phyloP scores from a whole-genome alignment of 2,113 vertebrate genomes.

The Dromas ardeola region DNA sequence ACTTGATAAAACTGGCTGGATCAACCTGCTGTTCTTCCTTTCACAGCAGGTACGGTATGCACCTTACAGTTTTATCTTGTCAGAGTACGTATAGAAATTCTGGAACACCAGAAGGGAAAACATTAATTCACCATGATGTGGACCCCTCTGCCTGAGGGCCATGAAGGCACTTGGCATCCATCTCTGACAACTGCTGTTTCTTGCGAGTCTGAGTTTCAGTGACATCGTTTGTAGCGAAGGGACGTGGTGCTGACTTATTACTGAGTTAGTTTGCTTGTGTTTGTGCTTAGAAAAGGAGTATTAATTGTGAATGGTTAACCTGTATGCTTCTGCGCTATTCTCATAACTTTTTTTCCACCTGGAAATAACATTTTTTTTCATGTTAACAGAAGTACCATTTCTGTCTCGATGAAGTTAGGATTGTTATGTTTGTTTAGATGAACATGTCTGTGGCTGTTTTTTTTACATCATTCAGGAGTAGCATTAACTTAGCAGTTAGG shows the following conservation, averaged over 20 bases:
- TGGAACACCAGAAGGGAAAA: neutral
- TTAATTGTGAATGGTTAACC: neutral
- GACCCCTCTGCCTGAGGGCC: rapidly evolving
- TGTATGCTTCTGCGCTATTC: neutral
- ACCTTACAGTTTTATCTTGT: neutral
- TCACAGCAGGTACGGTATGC: neutral
- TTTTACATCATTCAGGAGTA: neutral
- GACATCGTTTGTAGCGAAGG: neutral
- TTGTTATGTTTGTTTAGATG: neutral
- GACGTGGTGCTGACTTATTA: neutral
- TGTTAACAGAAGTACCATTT: neutral
- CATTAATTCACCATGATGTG: neutral
- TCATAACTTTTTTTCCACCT: neutral
- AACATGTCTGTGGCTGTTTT: neutral
- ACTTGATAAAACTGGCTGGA: neutral
- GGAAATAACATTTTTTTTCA: neutral
- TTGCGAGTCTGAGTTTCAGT: neutral
- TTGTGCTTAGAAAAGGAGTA: neutral
- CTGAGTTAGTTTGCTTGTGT: neutral
- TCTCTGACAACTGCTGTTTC: neutral
- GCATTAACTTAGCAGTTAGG: neutral
- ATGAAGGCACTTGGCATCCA: rapidly evolving
- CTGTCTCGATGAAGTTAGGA: neutral
- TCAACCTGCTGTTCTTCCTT: neutral
- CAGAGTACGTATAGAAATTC: neutral